These are phyloP conservation scores for Zosterops borbonicus DNA, from an alignment of 2,113 vertebrate genomes.

Conservation along the genomic window DNA sequence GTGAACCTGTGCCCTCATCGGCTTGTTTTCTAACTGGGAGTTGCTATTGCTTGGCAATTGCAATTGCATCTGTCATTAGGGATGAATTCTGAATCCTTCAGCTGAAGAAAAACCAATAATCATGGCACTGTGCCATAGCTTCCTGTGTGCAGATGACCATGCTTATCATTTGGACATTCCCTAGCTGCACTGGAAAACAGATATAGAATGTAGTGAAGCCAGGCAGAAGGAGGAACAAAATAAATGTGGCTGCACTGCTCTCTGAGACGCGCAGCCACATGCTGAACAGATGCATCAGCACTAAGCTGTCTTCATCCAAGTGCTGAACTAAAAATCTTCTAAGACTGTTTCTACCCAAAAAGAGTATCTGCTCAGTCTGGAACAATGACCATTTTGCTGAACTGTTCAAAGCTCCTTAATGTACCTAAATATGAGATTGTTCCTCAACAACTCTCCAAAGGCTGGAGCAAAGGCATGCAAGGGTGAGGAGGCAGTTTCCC, in stretches of 20 bases:
- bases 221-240: background rate
- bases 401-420: background rate
- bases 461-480: background rate
- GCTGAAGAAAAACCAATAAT: background rate
- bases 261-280: rapidly evolving
- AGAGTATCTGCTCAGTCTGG: background rate
- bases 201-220: background rate
- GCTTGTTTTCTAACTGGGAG: background rate
- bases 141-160: background rate
- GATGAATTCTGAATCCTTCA: background rate
- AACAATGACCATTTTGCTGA: background rate
- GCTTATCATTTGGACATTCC: background rate
- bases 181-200: background rate
- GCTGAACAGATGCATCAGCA: background rate
- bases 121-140: background rate
- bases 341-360: background rate
- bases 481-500: background rate
- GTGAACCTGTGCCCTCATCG: rapidly evolving
- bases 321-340: background rate
- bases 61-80: background rate
- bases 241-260: background rate
- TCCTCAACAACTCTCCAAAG: background rate
- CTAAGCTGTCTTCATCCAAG: background rate
- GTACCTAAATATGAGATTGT: background rate
- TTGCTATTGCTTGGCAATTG: background rate